Evolutionary conservation across 2,797 vertebrate species (phyloP), one percentile per base, ranked within the genome.

Genomic region (Siniperca undulata): DNA sequence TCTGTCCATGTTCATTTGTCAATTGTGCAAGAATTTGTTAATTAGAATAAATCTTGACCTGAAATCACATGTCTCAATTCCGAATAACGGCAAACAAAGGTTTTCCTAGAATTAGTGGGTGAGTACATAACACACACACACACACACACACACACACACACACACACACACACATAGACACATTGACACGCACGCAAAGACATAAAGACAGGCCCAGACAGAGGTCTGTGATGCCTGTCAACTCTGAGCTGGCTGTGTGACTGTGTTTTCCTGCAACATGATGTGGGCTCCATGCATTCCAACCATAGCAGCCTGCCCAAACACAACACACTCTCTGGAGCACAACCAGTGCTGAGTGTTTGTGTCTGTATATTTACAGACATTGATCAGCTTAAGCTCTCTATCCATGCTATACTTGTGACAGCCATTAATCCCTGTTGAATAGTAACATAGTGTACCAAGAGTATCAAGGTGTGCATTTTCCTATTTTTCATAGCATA

Each of bases 281-380:
- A 71, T 78, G 66, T 44, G 62, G 30, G 52, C 55, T 78, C 48
- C 42, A 59, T 40, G 38, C 77, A 85, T 89, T 87, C 80, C 82
- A 74, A 8, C 56, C 74, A 78, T 55, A 70, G 55, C 50, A 56
- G 52, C 34, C 56, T 56, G 7, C 36, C 66, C 50, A 65, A 65
- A 24, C 78, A 73, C 59, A 55, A 24, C 78, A 73, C 59, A 55
- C 10, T 6, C 44, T 55, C 48, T 74, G 48, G 44, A 77, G 20
- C 60, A 53, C 61, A 52, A 40, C 53, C 58, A 62, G 40, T 40
- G 9, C 38, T 40, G 13, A 50, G 0, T 74, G 48, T 46, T 62
- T 68, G 22, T 60, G n/a, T 24, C 34, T 38, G 12, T 40, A 44
- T 52, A 24, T 53, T n/a, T 55, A 59, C 4, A 27, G 22, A 13